phyloP scores from a whole-genome alignment of 2,797 vertebrate genomes.

The Diplodus sargus region DNA sequence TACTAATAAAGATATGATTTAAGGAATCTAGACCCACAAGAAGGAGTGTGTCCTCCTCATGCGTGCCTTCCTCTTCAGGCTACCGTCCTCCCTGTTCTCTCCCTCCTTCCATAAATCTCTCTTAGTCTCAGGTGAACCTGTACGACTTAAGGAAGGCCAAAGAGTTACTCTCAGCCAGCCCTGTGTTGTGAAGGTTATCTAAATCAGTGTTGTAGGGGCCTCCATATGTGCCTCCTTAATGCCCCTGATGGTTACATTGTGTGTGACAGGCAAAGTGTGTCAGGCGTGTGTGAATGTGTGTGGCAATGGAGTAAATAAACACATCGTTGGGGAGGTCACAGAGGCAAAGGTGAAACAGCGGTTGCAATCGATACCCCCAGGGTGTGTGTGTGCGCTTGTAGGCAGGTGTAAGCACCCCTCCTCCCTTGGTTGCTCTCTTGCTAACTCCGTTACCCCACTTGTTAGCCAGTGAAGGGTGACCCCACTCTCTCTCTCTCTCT shows the following conservation, averaged over 20 bases:
- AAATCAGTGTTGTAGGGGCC: constrained; percentile 27
- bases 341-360: constrained; percentile 98
- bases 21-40: background rate
- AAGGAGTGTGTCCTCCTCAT: background rate
- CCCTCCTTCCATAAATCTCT: background rate
- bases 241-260: constrained; percentile 16
- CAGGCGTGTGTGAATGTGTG: constrained; percentile 45
- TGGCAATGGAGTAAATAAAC: constrained; percentile 82
- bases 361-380: constrained; percentile 88
- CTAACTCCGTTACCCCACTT: constrained; percentile 80
- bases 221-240: constrained; percentile 31
- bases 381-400: constrained; percentile 15
- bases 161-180: constrained; percentile 10
- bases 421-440: constrained; percentile 40
- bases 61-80: background rate
- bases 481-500: constrained; percentile 61
- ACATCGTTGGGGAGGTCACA: constrained; percentile 89
- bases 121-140: constrained; percentile 17
- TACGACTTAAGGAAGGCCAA: constrained; percentile 2
- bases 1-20: background rate
- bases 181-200: constrained; percentile 32
- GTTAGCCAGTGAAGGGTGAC: constrained; percentile 77
- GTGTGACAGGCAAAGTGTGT: constrained; percentile 45
- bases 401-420: constrained; percentile 74
- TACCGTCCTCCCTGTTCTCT: background rate